These are phyloP conservation scores for Mobula birostris DNA, from an alignment of 2,113 vertebrate genomes.

Conservation along the genomic window DNA sequence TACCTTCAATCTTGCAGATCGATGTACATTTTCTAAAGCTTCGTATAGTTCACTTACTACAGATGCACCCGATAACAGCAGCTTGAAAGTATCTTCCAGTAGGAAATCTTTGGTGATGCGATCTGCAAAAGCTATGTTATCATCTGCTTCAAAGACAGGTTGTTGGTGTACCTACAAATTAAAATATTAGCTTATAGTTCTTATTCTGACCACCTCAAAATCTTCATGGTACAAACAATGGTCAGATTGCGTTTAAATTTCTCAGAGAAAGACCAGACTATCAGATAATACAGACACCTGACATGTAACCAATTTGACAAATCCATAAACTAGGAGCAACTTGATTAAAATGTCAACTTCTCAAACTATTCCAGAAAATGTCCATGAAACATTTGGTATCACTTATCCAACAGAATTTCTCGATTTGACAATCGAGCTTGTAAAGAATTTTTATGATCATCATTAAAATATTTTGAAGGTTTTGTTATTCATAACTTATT, in stretches of 20 bases:
- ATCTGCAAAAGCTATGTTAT: slow-evolving; percentile 56
- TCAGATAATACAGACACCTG: background rate
- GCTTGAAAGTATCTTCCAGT: slow-evolving; percentile 72
- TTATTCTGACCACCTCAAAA: background rate
- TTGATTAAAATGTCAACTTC: background rate
- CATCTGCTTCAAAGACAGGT: slow-evolving; percentile 60
- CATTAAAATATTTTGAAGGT: background rate
- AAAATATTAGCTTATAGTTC: slow-evolving; percentile 5
- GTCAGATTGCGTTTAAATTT: background rate
- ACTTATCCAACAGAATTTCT: background rate
- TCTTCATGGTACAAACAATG: background rate
- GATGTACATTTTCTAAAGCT: slow-evolving; percentile 45
- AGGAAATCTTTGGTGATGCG: slow-evolving; percentile 71
- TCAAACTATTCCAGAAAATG: background rate
- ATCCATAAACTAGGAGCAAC: background rate
- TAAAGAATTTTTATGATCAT: background rate
- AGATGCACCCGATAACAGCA: slow-evolving; percentile 63
- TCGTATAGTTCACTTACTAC: slow-evolving; percentile 46
- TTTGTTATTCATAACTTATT: background rate
- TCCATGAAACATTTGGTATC: background rate
- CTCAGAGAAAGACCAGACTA: background rate
- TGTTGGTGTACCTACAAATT: slow-evolving; percentile 68
- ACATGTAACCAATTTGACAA: background rate
- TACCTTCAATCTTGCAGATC: slow-evolving; percentile 50
- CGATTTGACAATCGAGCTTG: background rate